A percentile compares a stretch with the other conserved stretches of the same genome.
Evolutionary conservation across 2,888 invertebrate genomes (phyloP).

Genomic region (Tenthredo livida): DNA sequence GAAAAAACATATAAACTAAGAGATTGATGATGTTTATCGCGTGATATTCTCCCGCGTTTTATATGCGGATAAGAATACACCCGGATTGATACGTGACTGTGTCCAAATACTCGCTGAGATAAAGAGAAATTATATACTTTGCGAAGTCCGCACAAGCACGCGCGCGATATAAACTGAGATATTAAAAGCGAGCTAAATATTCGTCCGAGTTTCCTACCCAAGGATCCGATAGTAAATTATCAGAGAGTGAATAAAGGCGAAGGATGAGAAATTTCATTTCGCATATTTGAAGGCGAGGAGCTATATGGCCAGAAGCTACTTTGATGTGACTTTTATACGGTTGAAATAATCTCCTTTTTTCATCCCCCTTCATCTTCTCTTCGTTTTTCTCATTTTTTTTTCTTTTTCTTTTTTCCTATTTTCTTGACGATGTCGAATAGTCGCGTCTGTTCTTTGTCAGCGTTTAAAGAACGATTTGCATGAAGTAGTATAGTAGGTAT

Average conservation of each 20-base stretch:
- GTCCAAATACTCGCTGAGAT: background rate
- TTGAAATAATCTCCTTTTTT: constrained; percentile 2
- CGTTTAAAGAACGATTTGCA: constrained; percentile 19
- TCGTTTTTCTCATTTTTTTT: background rate
- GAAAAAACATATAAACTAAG: background rate
- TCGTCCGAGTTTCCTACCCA: background rate
- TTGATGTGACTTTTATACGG: background rate
- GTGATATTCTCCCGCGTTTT: background rate
- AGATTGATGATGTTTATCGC: background rate
- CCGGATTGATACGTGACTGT: background rate
- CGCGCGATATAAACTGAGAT: background rate
- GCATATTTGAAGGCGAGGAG: background rate
- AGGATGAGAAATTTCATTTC: constrained; percentile 1
- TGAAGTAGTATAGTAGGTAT: background rate
- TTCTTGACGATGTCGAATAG: background rate
- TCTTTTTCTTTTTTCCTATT: background rate
- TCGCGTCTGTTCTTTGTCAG: constrained; percentile 12
- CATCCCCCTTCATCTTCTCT: background rate
- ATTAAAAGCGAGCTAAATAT: background rate
- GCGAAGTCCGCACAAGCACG: background rate
- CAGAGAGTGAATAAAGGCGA: background rate
- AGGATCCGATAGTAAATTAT: background rate
- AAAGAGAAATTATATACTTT: background rate
- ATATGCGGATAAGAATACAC: background rate
- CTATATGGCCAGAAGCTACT: background rate